phyloP scores from a whole-genome alignment of 2,113 vertebrate species.

The Ophiodon elongatus region DNA sequence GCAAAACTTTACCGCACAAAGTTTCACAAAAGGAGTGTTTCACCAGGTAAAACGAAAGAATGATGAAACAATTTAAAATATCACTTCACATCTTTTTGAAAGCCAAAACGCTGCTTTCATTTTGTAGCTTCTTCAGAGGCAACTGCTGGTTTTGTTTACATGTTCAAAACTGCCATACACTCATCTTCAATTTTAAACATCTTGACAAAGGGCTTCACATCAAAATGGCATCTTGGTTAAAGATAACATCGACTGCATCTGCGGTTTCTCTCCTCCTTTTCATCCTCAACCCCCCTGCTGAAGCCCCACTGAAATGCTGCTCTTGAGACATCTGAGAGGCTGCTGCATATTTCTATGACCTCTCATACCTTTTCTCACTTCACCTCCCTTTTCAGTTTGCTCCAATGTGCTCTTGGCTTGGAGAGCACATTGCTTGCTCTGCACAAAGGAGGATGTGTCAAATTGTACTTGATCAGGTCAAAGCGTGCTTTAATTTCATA shows the following conservation, averaged over 20 bases:
- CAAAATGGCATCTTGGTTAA: conserved; percentile 43
- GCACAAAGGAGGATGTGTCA: conserved; percentile 15
- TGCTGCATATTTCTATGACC: conserved; percentile 27
- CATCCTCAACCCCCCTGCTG: conserved; percentile 16
- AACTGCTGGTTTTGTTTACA: background rate
- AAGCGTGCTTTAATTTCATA: background rate
- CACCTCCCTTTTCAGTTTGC: background rate
- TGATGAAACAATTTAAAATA: background rate
- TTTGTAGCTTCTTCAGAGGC: background rate
- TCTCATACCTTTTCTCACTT: background rate
- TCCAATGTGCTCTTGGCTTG: conserved; percentile 8
- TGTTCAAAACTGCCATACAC: background rate
- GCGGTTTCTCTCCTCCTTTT: background rate
- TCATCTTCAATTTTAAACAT: conserved; percentile 4
- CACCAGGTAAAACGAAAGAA: background rate
- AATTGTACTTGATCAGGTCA: background rate
- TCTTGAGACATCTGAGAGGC: conserved; percentile 35
- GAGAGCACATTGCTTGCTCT: conserved; percentile 18
- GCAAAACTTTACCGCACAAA: background rate
- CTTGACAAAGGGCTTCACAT: conserved; percentile 11
- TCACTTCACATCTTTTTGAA: background rate
- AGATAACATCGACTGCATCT: conserved; percentile 40
- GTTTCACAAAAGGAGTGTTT: background rate
- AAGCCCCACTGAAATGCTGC: conserved; percentile 25
- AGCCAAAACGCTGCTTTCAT: background rate